phyloP scores from a whole-genome alignment of 2,888 invertebrate species.

The Mongoloraphidia duomilia region DNA sequence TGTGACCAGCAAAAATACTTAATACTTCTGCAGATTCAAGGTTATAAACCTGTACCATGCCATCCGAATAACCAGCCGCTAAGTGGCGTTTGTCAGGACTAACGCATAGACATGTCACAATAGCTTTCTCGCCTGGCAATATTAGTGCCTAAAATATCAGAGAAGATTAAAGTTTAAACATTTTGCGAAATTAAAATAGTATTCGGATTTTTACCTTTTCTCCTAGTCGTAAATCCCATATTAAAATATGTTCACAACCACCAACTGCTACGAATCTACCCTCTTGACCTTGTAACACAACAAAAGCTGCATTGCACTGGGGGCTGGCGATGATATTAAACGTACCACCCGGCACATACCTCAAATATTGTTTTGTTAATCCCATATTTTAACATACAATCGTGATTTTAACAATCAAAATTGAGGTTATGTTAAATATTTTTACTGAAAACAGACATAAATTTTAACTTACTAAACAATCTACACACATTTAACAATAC shows the following conservation, averaged over 20 bases:
- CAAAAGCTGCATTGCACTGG: conserved; percentile 66
- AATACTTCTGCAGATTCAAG: conserved; percentile 54
- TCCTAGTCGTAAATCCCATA: conserved; percentile 85
- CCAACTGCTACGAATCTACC: conserved; percentile 82
- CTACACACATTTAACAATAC: no score
- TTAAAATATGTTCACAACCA: conserved; percentile 81
- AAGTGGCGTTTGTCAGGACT: conserved; percentile 64
- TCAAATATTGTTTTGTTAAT: conserved; percentile 85
- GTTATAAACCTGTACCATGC: conserved; percentile 71
- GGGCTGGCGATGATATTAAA: conserved; percentile 78
- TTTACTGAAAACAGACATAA: no score
- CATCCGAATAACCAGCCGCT: conserved; percentile 87
- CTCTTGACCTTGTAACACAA: conserved; percentile 59
- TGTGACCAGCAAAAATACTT: conserved; percentile 72
- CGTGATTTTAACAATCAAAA: no score
- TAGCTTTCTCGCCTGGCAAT: conserved; percentile 64
- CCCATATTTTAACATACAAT: conserved; percentile 44
- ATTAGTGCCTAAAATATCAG: conserved; percentile 47
- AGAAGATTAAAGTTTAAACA: neutral
- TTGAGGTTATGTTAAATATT: no score
- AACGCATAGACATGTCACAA: conserved; percentile 61
- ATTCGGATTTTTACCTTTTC: conserved; percentile 45
- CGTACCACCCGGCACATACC: conserved; percentile 67
- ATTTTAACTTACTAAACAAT: no score
- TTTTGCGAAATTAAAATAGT: conserved; percentile 2